A percentile compares a stretch with the other conserved stretches of the same genome.
phyloP scores from a whole-genome alignment of 2,113 vertebrate genomes.

The Talpa occidentalis region DNA sequence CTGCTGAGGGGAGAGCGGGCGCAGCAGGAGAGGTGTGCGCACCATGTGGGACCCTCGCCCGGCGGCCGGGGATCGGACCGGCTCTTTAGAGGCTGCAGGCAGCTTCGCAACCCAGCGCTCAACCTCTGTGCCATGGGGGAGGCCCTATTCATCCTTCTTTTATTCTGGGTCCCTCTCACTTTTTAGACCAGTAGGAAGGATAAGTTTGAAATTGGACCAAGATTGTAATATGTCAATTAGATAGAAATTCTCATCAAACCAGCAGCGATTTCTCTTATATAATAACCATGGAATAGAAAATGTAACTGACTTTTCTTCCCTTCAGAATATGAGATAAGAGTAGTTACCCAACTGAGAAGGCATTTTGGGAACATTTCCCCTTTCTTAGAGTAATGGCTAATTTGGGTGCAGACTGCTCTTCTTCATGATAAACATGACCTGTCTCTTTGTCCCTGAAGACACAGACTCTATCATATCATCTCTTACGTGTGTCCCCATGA shows the following conservation, averaged over 20 bases:
- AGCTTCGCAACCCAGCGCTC: too few relatives aligned
- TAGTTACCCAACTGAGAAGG: conserved; percentile 7
- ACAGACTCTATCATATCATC: neutral
- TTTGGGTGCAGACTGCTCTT: neutral
- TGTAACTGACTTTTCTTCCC: neutral
- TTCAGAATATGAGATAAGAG: neutral
- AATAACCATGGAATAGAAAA: neutral
- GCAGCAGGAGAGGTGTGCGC: too few relatives aligned
- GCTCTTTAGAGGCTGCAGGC: too few relatives aligned
- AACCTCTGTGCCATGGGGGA: too few relatives aligned
- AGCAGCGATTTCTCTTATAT: neutral
- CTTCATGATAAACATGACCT: neutral
- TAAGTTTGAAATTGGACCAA: neutral
- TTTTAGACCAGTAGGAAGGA: neutral
- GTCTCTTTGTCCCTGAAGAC: conserved; percentile 36
- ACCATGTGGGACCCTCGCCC: too few relatives aligned
- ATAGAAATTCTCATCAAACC: conserved; percentile 18
- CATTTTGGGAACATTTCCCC: neutral
- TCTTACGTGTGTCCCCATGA: neutral
- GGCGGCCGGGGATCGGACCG: too few relatives aligned
- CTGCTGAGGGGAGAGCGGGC: too few relatives aligned
- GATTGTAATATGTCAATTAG: neutral
- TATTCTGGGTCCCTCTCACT: neutral
- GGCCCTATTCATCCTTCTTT: neutral
- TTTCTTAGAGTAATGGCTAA: neutral